Base-by-base conservation (phyloP, 2,113 vertebrate species). In the Cyprinodon tularosa region DNA sequence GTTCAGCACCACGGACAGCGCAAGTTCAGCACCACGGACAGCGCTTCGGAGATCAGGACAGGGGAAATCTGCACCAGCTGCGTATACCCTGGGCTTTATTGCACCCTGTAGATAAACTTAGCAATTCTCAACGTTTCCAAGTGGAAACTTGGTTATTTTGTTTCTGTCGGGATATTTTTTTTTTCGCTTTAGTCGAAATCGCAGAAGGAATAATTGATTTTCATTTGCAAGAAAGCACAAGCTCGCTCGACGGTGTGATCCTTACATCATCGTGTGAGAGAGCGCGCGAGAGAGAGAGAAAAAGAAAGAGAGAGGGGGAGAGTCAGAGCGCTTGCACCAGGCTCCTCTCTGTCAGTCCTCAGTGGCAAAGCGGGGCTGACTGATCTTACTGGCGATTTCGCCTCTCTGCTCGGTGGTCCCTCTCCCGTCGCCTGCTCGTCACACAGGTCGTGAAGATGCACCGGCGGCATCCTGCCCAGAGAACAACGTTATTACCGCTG, bases 1-100 rank as follows among this genome's bases (percentile, higher is more conserved):
- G 80, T 91, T 91, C 84, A 91, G 91, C 85, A 83, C 86, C 83
- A 40, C 66, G 89, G 88, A 85, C 89, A 88, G 86, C 71, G 77
- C 87, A 66, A 77, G 42, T 71, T 69, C 59, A 81, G 78, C 53
- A 75, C 77, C 68, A 76, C 71, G 42, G 61, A 29, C 29, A 29
- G 29, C 29, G 50, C 50, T 9, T 57, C 20, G 50, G 50, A 57
- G 50, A 57, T 15, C 50, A 57, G 20, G 50, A 57, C 17, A 5
- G 7, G 50, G n/a, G 50, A 57, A 20, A 57, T n/a, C 17, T n/a
- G 50, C 50, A 29, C n/a, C 50, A 59, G 81, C 60, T 62, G 71
- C 69, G 71, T 68, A 65, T 78, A 12, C 65, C 59, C 78, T 44
- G 77, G 53, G 62, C 65, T 40, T 0, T 1, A 59, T 70, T 65